These are phyloP conservation scores for Wasmannia auropunctata DNA, from an alignment of 1,140 invertebrate species.

Conservation along the genomic window DNA sequence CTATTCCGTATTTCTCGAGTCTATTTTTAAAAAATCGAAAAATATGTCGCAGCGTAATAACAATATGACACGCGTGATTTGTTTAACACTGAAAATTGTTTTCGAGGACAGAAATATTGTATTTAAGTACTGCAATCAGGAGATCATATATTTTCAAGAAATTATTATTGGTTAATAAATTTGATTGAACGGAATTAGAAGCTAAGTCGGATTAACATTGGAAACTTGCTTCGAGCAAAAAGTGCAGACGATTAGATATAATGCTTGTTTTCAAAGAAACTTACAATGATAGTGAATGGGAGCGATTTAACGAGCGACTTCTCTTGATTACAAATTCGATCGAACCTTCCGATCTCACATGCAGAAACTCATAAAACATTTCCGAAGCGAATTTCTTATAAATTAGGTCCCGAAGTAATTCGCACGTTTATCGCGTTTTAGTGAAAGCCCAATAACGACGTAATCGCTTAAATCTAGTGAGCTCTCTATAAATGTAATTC, in stretches of 20 bases:
- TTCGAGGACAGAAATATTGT: background rate
- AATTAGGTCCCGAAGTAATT: slow-evolving; percentile 21
- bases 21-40: background rate
- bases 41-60: background rate
- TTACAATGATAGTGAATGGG: background rate
- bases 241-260: background rate
- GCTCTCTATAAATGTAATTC: slow-evolving; percentile 54
- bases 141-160: background rate
- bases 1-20: background rate
- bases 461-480: slow-evolving; percentile 54
- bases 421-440: slow-evolving; percentile 33
- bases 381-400: slow-evolving; percentile 23
- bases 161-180: background rate
- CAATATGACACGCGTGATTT: background rate
- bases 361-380: background rate
- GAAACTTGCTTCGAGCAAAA: background rate
- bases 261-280: background rate
- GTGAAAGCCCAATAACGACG: slow-evolving; percentile 22
- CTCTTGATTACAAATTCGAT: slow-evolving; percentile 38
- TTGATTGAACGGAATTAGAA: background rate
- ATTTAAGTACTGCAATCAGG: background rate
- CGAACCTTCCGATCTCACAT: background rate
- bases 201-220: background rate
- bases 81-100: background rate
- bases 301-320: background rate